Conservation (phyloP, 2,797 vertebrate species). For the Lepus townsendii region DNA sequence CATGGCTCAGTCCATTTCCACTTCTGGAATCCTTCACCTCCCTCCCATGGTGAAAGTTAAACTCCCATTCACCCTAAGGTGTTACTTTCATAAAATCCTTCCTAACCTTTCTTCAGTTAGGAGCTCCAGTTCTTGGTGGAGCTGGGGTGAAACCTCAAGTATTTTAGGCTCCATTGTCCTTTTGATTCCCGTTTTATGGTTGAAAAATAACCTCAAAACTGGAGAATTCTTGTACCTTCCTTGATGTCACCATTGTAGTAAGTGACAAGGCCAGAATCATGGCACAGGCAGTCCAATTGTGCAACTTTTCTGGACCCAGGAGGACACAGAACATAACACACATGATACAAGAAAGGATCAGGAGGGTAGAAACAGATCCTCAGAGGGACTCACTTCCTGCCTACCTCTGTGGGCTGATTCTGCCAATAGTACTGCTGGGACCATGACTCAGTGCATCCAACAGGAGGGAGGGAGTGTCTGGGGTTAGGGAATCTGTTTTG, state of each 20-base stretch:
- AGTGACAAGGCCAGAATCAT: not conserved
- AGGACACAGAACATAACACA: not conserved
- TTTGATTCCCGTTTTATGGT: not conserved
- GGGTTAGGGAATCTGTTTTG: not conserved
- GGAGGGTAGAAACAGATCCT: too few relatives aligned
- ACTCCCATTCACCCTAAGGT: not conserved
- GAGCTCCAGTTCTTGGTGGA: not conserved
- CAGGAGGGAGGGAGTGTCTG: not conserved
- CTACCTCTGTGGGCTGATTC: not conserved
- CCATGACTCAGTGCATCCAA: not conserved
- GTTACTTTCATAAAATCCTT: not conserved
- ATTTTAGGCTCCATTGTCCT: not conserved
- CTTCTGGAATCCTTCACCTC: not conserved
- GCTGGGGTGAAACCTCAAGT: not conserved
- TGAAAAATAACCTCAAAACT: not conserved
- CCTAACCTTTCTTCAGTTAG: not conserved
- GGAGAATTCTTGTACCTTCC: not conserved
- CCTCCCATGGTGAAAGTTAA: not conserved
- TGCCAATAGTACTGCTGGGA: not conserved
- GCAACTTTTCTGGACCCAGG: not conserved
- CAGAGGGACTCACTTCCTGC: not conserved
- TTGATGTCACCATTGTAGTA: not conserved
- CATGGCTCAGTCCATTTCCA: not conserved
- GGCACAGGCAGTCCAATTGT: not conserved
- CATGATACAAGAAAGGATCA: not conserved